Base-by-base conservation (phyloP, 64 coral and sea anemone species). In the Astreopora myriophthalma region DNA sequence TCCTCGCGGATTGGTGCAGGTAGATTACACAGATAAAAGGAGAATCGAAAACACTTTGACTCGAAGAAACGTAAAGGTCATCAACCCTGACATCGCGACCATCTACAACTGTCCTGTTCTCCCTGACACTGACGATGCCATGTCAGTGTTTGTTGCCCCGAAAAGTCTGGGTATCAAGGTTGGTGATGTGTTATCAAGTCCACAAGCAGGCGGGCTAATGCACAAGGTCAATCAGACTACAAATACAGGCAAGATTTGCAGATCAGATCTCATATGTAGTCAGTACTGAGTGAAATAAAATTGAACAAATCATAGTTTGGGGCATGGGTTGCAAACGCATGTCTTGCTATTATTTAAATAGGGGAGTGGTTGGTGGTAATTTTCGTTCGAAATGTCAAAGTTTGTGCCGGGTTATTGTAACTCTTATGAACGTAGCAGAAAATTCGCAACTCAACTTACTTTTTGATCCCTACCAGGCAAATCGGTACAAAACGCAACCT, bases 191-290 rank as follows among this genome's bases (percentile, higher is more conserved):
- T 32, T 93, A 29, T 64, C 71, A 3, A 93, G 91, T 86, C n/a
- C 34, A 22, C 91, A 93, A n/a, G 91, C 91, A 8, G 91, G 84
- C 4, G 91, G 91, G 1, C 12, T 93, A 22, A 93, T 93, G 91
- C 91, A 93, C 20, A 93, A 69, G 63, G 61, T 87, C 32, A 75
- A 76, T 26, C 5, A 87, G 26, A 75, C 73, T 35, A 32, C 42
- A 14, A 30, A 33, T 1, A 28, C 39, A 69, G 84, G 91, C 74
- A 71, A 51, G 30, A 6, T 28, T 58, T 44, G 28, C 64, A 68
- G 20, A n/a, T n/a, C n/a, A n/a, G n/a, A n/a, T n/a, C n/a, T n/a
- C n/a, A n/a, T n/a, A n/a, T n/a, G n/a, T n/a, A n/a, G n/a, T n/a
- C n/a, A n/a, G n/a, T n/a, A n/a, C n/a, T n/a, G n/a, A n/a, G n/a